A percentile compares a stretch with the other conserved stretches of the same genome.
These are phyloP conservation scores for Recurvirostra avosetta DNA, from an alignment of 2,113 vertebrate genomes.

Conservation along the genomic window DNA sequence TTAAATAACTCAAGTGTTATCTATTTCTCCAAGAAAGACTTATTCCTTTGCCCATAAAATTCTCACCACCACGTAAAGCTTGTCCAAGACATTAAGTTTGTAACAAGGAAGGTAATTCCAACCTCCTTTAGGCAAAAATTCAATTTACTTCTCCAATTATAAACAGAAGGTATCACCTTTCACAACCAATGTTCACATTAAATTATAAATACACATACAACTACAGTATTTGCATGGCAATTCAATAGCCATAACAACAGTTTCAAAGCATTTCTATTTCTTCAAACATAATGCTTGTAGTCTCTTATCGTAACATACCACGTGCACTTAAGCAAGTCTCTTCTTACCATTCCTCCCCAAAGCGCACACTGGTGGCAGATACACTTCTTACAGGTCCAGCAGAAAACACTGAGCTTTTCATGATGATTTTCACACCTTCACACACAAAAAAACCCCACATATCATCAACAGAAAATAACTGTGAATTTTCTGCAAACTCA, in stretches of 20 bases:
- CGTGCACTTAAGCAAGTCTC: background rate
- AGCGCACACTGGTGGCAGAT: conserved; percentile 99
- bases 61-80: background rate
- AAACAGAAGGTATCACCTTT: rapidly evolving
- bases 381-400: conserved; percentile 99
- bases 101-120: background rate
- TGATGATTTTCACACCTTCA: conserved; percentile 96
- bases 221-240: background rate
- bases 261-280: background rate
- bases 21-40: background rate
- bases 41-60: background rate
- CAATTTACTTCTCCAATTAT: background rate
- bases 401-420: conserved; percentile 98
- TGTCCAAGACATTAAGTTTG: background rate
- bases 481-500: background rate
- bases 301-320: rapidly evolving
- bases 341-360: conserved; percentile 96
- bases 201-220: background rate
- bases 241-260: background rate
- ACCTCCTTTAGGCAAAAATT: background rate
- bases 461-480: background rate
- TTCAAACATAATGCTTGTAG: background rate
- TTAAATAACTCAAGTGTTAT: background rate
- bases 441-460: background rate
- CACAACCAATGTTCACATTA: background rate